A percentile compares a stretch with the other conserved stretches of the same genome.
phyloP scores from a whole-genome alignment of 2,113 vertebrate genomes.

The Zosterops japonicus region DNA sequence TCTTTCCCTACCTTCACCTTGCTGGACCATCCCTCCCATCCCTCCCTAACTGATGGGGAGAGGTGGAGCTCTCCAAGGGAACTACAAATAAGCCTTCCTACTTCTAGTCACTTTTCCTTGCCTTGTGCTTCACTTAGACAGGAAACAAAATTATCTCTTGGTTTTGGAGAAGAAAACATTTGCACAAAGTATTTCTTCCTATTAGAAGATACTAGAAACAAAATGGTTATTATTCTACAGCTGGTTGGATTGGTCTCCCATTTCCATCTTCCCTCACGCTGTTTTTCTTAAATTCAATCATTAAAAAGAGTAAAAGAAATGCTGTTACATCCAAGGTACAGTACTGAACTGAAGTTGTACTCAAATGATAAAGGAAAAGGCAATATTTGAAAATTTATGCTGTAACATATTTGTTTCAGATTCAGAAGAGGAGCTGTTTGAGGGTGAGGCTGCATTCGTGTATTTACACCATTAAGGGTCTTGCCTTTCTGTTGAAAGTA shows the following conservation, averaged over 20 bases:
- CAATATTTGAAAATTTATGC: neutral
- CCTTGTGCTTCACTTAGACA: neutral
- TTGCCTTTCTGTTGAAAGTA: neutral
- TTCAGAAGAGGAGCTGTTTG: neutral
- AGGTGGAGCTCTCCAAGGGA: neutral
- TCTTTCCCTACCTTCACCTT: neutral
- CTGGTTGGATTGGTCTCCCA: neutral
- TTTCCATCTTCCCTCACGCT: neutral
- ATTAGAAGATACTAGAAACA: neutral
- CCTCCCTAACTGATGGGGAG: accelerated
- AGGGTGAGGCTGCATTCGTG: neutral
- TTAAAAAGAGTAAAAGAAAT: neutral
- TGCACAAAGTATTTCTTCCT: neutral
- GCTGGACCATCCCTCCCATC: neutral
- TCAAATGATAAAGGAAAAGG: neutral
- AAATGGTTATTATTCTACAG: neutral
- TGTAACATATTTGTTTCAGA: neutral
- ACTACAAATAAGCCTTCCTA: neutral
- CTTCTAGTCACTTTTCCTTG: neutral
- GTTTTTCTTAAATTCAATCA: neutral
- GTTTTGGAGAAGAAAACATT: neutral
- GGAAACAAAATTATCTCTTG: neutral
- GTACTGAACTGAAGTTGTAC: neutral
- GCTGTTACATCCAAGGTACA: neutral
- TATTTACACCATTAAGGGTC: neutral